Base-by-base conservation (phyloP, 2,797 vertebrate genomes). In the Notoglanidium macrostoma region DNA sequence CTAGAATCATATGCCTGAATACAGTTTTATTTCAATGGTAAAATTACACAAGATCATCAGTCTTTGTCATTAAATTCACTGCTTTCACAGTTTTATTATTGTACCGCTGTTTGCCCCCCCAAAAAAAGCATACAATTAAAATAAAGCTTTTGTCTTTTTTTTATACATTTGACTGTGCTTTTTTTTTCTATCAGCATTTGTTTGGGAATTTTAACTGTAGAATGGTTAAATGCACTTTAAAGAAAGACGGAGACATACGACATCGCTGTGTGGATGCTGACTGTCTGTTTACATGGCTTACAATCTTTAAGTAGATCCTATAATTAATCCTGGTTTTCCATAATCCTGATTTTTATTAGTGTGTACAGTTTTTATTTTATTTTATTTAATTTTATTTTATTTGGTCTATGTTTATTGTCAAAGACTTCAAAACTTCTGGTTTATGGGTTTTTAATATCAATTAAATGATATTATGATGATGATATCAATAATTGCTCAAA, bases 141-240 rank as follows among this genome's bases (percentile, higher is more conserved):
- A 88, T 89, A 86, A 85, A 77, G 46, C 11, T 78, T 46, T 67
- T 55, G 80, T 87, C 68, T 73, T 87, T 90, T 92, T 92, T 91
- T 90, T 90, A 83, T n/a, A 49, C 5, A 81, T 74, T 61, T 80
- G 73, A 86, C 76, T 76, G n/a, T 67, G 5, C 12, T 29, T 51
- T 54, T 51, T 54, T 86, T 29, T 11, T 35, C 70, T 4, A 72
- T 70, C 32, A 14, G 12, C 15, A 63, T 61, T 61, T 35, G 11
- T 19, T 55, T 32, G 9, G 19, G 21, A 23, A 40, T 26, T 44
- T 23, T 44, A 32, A 40, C 10, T 26, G 4, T 49, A 54, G 15
- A 32, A 2, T 55, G 49, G 3, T 78, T 35, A 54, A 54, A 5
- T 54, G 23, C 14, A 59, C 54, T 59, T 57, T 2, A 59, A 79